These are phyloP conservation scores for Xestobium rufovillosum DNA, from an alignment of 2,888 invertebrate genomes.

Conservation along the genomic window DNA sequence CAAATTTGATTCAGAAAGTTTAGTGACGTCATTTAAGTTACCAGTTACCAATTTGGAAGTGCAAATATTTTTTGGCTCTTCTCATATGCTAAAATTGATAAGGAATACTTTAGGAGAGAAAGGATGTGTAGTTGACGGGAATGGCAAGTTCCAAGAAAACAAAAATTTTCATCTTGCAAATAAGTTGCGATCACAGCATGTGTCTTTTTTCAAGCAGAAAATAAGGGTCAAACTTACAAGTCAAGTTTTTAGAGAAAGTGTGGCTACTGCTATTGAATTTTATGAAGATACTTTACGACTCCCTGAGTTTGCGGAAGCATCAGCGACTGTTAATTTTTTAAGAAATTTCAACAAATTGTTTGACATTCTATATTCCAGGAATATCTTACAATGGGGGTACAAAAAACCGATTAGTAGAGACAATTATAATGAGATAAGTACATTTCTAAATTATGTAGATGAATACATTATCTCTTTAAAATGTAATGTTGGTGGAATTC, in stretches of 20 bases:
- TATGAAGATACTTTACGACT: slow-evolving; percentile 19
- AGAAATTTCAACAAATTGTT: slow-evolving; percentile 20
- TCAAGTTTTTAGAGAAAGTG: neutral
- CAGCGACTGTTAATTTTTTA: slow-evolving; percentile 19
- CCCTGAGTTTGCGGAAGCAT: slow-evolving; percentile 18
- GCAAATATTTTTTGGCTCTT: slow-evolving; percentile 1
- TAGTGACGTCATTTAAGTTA: neutral
- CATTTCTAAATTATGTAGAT: neutral
- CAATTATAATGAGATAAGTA: slow-evolving; percentile 9
- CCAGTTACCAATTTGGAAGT: neutral
- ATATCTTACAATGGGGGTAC: slow-evolving; percentile 11
- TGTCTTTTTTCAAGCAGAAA: slow-evolving; percentile 1
- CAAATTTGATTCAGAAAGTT: neutral
- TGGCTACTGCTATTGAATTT: slow-evolving; percentile 22
- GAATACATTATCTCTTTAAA: neutral
- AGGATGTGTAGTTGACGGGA: neutral
- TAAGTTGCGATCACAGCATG: neutral
- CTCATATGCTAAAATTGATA: slow-evolving; percentile 1
- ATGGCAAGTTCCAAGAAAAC: neutral
- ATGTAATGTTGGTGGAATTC: neutral
- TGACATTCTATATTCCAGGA: slow-evolving; percentile 22
- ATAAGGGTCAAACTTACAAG: neutral
- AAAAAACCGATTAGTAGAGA: slow-evolving; percentile 11
- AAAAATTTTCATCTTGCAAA: neutral
- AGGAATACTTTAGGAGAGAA: neutral